Percentiles rank a stretch among this genome's conserved stretches.
Evolutionary conservation across 1,140 invertebrate genomes (phyloP).

Genomic region (Pteromalus puparum): DNA sequence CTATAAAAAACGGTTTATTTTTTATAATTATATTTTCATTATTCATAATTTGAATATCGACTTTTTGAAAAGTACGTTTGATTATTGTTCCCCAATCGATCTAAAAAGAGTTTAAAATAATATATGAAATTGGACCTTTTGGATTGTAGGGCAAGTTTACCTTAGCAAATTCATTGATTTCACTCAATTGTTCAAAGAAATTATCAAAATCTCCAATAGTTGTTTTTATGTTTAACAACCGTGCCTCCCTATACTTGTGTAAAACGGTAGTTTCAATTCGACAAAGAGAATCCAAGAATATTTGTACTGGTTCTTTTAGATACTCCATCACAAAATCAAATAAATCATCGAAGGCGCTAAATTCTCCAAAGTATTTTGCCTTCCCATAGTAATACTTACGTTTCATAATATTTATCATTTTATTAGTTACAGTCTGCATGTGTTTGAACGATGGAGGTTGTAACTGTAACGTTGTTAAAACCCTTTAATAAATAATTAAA

Average conservation of each 20-base stretch:
- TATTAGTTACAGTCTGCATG: not conserved
- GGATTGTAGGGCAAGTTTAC: not conserved
- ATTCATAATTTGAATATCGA: not conserved
- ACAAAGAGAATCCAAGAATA: not conserved
- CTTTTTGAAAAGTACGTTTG: not conserved
- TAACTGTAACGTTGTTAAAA: not conserved
- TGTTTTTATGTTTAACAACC: not conserved
- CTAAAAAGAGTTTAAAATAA: not conserved
- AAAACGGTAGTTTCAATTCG: not conserved
- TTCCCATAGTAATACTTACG: not conserved
- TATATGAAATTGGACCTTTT: not conserved
- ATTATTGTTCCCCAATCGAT: constrained; percentile 7
- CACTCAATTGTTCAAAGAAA: constrained; percentile 16
- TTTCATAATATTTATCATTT: not conserved
- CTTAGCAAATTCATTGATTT: not conserved
- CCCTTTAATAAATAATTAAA: not conserved
- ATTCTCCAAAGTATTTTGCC: not conserved
- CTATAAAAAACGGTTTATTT: constrained; percentile 24
- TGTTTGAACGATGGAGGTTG: constrained; percentile 2
- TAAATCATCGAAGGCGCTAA: not conserved
- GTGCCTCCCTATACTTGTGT: not conserved
- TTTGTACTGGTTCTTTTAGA: not conserved
- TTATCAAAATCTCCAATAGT: constrained; percentile 12
- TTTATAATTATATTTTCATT: constrained; percentile 3
- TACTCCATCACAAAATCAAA: not conserved